phyloP scores from a whole-genome alignment of 1,140 invertebrate species.

The Coboldia fuscipes region DNA sequence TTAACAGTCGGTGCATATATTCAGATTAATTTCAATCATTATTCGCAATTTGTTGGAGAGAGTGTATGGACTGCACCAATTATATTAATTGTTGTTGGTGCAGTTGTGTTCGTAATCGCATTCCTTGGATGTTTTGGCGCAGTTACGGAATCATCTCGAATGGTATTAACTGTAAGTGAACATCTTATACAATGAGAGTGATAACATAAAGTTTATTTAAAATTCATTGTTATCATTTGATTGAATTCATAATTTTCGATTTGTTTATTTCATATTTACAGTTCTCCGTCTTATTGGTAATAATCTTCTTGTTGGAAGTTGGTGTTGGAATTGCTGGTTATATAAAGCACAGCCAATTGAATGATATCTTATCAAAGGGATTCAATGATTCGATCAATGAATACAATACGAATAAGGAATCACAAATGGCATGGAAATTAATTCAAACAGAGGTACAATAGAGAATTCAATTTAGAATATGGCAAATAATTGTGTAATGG shows the following conservation, averaged over 20 bases:
- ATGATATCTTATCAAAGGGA: slow-evolving; percentile 35
- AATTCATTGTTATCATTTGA: slow-evolving; percentile 1
- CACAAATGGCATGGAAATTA: slow-evolving; percentile 47
- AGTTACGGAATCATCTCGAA: slow-evolving; percentile 65
- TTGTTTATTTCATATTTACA: too few relatives aligned
- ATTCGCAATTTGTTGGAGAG: slow-evolving; percentile 38
- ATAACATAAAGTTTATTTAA: background rate
- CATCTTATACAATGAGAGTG: background rate
- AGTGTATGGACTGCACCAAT: slow-evolving; percentile 50
- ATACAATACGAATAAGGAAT: slow-evolving; percentile 34
- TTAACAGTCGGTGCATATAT: slow-evolving; percentile 47
- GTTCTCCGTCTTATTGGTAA: slow-evolving; percentile 60
- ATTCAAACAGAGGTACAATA: slow-evolving; percentile 54
- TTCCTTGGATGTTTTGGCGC: slow-evolving; percentile 81
- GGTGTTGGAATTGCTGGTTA: slow-evolving; percentile 70
- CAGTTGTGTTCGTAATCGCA: slow-evolving; percentile 63
- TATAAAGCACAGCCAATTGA: slow-evolving; percentile 47
- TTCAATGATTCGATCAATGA: slow-evolving; percentile 43
- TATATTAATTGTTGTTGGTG: slow-evolving; percentile 60
- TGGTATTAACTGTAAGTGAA: slow-evolving; percentile 57
- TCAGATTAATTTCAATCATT: slow-evolving; percentile 38
- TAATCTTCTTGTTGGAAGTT: slow-evolving; percentile 70
- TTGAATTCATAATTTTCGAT: too few relatives aligned
- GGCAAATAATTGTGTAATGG: background rate
- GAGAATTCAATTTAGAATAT: background rate